Evolutionary conservation across 2,113 vertebrate genomes (phyloP).

Genomic region (Columba livia): DNA sequence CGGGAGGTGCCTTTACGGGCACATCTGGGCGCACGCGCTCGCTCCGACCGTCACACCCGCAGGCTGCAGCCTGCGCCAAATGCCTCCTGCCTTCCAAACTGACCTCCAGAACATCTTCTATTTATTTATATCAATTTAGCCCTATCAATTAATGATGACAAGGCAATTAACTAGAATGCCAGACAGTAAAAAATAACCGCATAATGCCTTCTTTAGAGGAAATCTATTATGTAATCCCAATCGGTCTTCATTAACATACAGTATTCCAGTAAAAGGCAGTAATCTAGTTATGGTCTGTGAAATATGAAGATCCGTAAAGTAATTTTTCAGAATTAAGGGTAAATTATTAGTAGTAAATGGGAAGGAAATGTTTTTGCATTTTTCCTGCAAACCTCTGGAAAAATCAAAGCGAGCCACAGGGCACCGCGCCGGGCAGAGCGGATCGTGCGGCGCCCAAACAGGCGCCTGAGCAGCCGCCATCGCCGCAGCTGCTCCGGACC

Average conservation of each 20-base stretch:
- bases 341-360: constrained; percentile 2
- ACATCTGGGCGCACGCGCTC: background rate
- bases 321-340: constrained; percentile 59
- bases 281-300: constrained; percentile 56
- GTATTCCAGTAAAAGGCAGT: constrained; percentile 63
- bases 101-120: constrained; percentile 35
- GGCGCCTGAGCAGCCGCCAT: background rate
- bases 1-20: background rate
- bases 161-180: constrained; percentile 69
- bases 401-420: fast-evolving
- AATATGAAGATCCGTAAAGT: constrained; percentile 12
- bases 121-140: constrained; percentile 65
- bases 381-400: background rate
- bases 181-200: constrained; percentile 63
- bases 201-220: constrained; percentile 58
- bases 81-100: background rate
- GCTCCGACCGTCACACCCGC: fast-evolving
- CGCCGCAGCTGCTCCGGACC: background rate
- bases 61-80: background rate
- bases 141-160: constrained; percentile 69
- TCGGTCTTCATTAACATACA: constrained; percentile 65
- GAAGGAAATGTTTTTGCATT: background rate
- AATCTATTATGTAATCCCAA: constrained; percentile 63
- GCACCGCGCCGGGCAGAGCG: fast-evolving
- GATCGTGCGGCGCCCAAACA: background rate